A percentile compares a stretch with the other conserved stretches of the same genome.
phyloP scores from a whole-genome alignment of 2,113 vertebrate species.

The Oreochromis spilurus region DNA sequence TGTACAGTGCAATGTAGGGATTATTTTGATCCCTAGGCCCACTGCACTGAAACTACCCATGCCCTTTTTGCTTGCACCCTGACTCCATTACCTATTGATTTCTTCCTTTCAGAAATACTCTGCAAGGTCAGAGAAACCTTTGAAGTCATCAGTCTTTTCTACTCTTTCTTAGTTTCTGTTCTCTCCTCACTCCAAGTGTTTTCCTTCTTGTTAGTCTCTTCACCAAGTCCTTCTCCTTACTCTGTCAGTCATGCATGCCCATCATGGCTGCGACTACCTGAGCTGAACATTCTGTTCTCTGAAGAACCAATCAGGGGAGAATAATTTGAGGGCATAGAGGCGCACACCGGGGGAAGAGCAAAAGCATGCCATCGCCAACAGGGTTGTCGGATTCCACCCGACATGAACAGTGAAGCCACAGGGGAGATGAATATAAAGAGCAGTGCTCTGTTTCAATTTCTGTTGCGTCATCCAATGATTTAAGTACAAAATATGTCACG shows the following conservation, averaged over 20 bases:
- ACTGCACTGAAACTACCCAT: constrained; percentile 19
- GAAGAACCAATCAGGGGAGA: constrained; percentile 1
- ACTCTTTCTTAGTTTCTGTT: not conserved
- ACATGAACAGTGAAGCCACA: not conserved
- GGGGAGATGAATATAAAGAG: not conserved
- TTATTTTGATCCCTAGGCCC: constrained; percentile 39
- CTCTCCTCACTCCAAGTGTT: not conserved
- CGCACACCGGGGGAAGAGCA: not conserved
- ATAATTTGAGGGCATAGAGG: not conserved
- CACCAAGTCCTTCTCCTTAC: not conserved
- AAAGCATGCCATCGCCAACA: not conserved
- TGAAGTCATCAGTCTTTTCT: constrained; percentile 46
- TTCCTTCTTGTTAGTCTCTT: constrained; percentile 21
- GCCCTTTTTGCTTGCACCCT: constrained; percentile 51
- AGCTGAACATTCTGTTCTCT: constrained; percentile 25
- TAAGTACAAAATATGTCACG: not conserved
- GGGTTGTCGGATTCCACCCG: not conserved
- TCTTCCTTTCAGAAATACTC: constrained; percentile 48
- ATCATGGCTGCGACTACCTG: constrained; percentile 30
- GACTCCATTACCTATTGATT: constrained; percentile 72
- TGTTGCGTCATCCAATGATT: not conserved
- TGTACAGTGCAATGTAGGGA: not conserved
- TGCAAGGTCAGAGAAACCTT: constrained; percentile 62
- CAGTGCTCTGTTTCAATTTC: not conserved
- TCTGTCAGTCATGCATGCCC: constrained; percentile 42